Evolutionary conservation across 2,797 vertebrate species (phyloP).

Genomic region (Crenichthys baileyi): DNA sequence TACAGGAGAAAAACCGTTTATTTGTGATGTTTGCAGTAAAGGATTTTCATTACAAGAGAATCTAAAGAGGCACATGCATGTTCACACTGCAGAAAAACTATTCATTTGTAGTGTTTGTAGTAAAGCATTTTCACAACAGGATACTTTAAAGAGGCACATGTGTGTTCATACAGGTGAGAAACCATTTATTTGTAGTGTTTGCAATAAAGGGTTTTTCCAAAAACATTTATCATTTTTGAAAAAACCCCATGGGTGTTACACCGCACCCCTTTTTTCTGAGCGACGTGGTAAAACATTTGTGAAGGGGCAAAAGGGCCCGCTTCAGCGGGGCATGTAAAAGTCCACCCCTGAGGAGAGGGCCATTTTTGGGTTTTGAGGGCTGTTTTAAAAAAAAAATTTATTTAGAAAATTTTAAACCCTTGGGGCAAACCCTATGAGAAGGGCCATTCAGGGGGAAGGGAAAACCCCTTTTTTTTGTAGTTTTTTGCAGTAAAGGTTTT

Average conservation of each 20-base stretch:
- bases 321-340: no score
- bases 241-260: constrained; percentile 11
- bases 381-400: no score
- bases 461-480: constrained; percentile 2
- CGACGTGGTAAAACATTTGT: no score
- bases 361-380: no score
- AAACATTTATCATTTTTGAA: constrained; percentile 6
- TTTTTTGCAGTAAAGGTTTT: background rate
- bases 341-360: no score
- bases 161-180: constrained; percentile 3
- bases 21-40: constrained; percentile 1
- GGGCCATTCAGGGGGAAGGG: constrained; percentile 3
- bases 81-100: constrained; percentile 3
- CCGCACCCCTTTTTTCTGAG: no score
- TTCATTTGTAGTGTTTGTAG: constrained; percentile 8
- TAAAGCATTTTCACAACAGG: constrained; percentile 6
- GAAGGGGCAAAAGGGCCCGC: no score
- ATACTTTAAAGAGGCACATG: constrained; percentile 12
- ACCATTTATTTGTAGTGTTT: constrained; percentile 10
- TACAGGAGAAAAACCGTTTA: background rate
- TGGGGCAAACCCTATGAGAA: background rate
- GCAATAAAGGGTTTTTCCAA: constrained; percentile 10
- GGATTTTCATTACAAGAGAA: constrained; percentile 9
- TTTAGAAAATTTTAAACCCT: no score
- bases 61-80: constrained; percentile 9